Percentiles rank a stretch among this genome's conserved stretches.
phyloP scores from a whole-genome alignment of 2,888 invertebrate species.

The Xestia c-nigrum region DNA sequence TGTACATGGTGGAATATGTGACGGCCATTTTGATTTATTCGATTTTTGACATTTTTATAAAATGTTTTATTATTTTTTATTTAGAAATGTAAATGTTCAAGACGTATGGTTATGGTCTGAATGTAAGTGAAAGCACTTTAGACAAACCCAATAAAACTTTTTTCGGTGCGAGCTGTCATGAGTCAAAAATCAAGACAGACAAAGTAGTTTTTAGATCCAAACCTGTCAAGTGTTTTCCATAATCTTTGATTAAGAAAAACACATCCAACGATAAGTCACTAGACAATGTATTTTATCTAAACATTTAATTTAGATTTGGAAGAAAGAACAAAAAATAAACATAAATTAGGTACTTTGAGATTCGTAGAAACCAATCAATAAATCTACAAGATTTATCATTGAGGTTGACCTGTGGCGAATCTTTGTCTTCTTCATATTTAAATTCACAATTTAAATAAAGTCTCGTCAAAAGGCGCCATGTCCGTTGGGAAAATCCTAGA shows the following conservation, averaged over 20 bases:
- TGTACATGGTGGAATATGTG: slow-evolving; percentile 53
- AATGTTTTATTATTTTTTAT: slow-evolving; percentile 30
- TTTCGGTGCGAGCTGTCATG: not conserved
- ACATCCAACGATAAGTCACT: not conserved
- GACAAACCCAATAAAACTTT: not conserved
- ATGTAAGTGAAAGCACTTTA: not conserved
- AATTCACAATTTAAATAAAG: slow-evolving; percentile 40
- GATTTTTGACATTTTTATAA: slow-evolving; percentile 42
- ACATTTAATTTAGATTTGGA: slow-evolving; percentile 16
- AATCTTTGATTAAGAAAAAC: slow-evolving; percentile 2
- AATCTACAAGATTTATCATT: slow-evolving; percentile 50
- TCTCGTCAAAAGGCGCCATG: slow-evolving; percentile 25
- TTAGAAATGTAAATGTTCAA: slow-evolving; percentile 4
- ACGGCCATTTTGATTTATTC: slow-evolving; percentile 54
- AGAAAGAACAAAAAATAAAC: slow-evolving; percentile 16
- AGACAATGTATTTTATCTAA: not conserved
- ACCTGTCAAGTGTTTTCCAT: not conserved
- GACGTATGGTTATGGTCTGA: not conserved
- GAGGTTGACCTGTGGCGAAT: slow-evolving; percentile 40
- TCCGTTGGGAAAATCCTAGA: slow-evolving; percentile 23
- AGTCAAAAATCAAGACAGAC: not conserved
- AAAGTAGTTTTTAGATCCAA: not conserved
- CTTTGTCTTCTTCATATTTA: slow-evolving; percentile 28
- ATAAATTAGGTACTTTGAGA: slow-evolving; percentile 21
- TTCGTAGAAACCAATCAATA: slow-evolving; percentile 46